Evolutionary conservation across 2,113 vertebrate genomes (phyloP).

Genomic region (Proteles cristata): DNA sequence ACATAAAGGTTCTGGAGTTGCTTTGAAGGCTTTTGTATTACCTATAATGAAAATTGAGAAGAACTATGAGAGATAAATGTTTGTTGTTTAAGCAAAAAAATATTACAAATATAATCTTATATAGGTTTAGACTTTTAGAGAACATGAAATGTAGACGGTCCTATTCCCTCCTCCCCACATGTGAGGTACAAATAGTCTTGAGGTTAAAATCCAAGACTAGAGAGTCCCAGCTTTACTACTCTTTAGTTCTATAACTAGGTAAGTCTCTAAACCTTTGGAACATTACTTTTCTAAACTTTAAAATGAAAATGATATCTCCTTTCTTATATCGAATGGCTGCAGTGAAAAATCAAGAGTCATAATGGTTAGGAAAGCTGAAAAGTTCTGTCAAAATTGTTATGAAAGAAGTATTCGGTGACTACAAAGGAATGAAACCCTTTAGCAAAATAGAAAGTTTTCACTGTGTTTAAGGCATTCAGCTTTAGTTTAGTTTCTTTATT

Average conservation of each 20-base stretch:
- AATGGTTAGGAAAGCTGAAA: background rate
- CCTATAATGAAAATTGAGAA: slow-evolving; percentile 59
- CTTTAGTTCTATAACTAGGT: background rate
- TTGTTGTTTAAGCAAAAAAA: background rate
- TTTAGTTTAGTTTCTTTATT: background rate
- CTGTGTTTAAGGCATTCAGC: background rate
- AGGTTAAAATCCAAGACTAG: background rate
- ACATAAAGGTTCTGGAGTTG: background rate
- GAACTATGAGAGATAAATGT: background rate
- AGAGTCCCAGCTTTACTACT: background rate
- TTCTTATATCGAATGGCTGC: background rate
- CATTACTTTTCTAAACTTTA: background rate
- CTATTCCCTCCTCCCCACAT: background rate
- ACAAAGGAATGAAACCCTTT: background rate
- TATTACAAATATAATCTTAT: background rate
- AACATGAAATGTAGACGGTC: background rate
- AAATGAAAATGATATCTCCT: background rate
- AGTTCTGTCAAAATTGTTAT: background rate
- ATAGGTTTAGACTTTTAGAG: background rate
- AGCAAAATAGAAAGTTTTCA: background rate
- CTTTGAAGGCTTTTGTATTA: background rate
- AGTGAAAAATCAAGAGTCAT: background rate
- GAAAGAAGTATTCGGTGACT: background rate
- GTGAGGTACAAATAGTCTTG: background rate
- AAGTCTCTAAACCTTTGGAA: background rate